phyloP scores from a whole-genome alignment of 2,113 vertebrate species.

The Galeopterus variegatus region DNA sequence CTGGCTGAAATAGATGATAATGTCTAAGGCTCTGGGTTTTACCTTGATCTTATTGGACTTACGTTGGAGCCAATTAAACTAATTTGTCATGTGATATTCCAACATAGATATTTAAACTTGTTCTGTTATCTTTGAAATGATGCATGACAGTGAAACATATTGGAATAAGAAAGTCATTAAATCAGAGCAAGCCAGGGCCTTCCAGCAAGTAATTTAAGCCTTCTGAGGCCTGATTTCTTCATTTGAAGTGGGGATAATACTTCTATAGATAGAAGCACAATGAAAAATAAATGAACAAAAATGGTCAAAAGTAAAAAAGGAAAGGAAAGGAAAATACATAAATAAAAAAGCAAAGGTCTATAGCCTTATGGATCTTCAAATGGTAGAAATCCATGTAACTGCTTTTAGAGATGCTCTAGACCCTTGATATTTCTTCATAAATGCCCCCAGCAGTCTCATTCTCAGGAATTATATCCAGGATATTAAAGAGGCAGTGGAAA shows the following conservation, averaged over 20 bases:
- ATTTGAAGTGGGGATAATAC: background rate
- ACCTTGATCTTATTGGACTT: background rate
- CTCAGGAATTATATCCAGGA: background rate
- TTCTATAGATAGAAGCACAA: background rate
- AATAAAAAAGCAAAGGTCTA: background rate
- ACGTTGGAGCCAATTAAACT: background rate
- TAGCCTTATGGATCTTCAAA: background rate
- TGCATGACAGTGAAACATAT: background rate
- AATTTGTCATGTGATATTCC: background rate
- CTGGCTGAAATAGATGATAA: background rate
- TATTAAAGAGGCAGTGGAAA: background rate
- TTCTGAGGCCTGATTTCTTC: background rate
- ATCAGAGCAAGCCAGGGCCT: background rate
- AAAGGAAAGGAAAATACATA: background rate
- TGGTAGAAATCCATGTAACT: background rate
- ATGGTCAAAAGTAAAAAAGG: background rate
- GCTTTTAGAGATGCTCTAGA: background rate
- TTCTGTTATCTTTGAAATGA: background rate
- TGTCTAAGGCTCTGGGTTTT: background rate
- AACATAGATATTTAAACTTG: background rate
- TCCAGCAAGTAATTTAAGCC: background rate
- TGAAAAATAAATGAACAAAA: background rate
- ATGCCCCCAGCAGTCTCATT: background rate
- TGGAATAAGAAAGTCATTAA: background rate
- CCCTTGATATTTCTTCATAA: background rate